phyloP scores from a whole-genome alignment of 2,113 vertebrate species.

The Vidua macroura region DNA sequence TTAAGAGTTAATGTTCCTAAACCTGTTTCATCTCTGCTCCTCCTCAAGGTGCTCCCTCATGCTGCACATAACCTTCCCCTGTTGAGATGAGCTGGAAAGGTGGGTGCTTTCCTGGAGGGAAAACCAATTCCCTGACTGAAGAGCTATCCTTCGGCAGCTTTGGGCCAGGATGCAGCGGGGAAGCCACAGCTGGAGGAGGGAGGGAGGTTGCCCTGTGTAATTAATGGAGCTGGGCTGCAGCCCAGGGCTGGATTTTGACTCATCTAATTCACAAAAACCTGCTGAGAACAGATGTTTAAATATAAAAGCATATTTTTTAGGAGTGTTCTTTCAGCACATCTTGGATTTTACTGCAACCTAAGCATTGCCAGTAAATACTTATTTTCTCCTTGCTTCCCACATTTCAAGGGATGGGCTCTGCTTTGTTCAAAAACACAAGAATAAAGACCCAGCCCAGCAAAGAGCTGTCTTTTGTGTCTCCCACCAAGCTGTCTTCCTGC shows the following conservation, averaged over 20 bases:
- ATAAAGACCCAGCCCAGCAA: not conserved
- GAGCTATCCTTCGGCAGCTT: not conserved
- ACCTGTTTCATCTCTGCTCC: not conserved
- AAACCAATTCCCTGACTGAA: not conserved
- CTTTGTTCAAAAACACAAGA: not conserved
- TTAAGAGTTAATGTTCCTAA: not conserved
- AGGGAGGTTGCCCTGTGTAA: not conserved
- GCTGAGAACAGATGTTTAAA: conserved; percentile 32
- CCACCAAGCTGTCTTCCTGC: not conserved
- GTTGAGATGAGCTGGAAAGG: not conserved
- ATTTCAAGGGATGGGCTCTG: not conserved
- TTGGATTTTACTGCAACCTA: not conserved
- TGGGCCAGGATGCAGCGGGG: fast-evolving
- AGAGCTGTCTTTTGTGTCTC: not conserved
- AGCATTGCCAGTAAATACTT: not conserved
- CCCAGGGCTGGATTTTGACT: not conserved
- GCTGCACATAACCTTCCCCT: not conserved
- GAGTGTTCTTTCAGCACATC: not conserved
- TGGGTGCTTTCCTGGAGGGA: not conserved
- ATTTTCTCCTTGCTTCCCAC: not conserved
- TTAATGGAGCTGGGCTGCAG: not conserved
- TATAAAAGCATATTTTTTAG: conserved; percentile 3
- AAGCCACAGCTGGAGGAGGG: not conserved
- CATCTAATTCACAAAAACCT: not conserved
- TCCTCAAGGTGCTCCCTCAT: not conserved